These are phyloP conservation scores for Sternotherus odoratus DNA, from an alignment of 2,797 vertebrate genomes.

Conservation along the genomic window DNA sequence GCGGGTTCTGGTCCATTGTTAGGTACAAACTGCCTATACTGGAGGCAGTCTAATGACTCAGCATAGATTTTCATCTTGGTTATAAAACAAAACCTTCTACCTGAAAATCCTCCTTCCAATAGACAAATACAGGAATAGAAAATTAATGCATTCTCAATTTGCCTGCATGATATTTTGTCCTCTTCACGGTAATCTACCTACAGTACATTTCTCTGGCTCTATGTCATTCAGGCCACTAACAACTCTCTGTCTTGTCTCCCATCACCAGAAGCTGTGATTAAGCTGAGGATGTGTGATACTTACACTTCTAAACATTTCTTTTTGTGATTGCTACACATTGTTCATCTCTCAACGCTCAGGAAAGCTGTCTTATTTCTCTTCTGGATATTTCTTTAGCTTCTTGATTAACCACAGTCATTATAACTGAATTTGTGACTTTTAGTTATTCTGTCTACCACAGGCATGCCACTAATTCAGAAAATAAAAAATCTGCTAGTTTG, in stretches of 20 bases:
- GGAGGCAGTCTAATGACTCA: neutral
- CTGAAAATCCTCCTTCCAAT: neutral
- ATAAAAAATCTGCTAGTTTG: neutral
- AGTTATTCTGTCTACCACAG: neutral
- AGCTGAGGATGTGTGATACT: neutral
- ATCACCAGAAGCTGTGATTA: neutral
- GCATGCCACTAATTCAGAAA: neutral
- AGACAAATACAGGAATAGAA: neutral
- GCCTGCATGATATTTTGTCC: neutral
- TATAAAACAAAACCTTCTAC: neutral
- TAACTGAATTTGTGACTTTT: neutral
- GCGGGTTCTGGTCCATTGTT: neutral
- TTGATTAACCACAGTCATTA: neutral
- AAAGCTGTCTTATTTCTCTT: neutral
- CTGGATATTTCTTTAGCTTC: neutral
- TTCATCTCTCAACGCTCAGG: neutral
- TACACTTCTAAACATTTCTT: neutral
- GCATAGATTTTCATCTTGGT: neutral
- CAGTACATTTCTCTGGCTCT: neutral
- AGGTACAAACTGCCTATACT: neutral
- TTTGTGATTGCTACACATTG: neutral
- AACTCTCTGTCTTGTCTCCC: neutral
- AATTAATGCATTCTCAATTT: neutral
- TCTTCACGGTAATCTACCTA: rapidly evolving
- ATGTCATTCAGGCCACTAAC: neutral